phyloP scores from a whole-genome alignment of 1,140 invertebrate genomes.

The Lepidurus packardi region DNA sequence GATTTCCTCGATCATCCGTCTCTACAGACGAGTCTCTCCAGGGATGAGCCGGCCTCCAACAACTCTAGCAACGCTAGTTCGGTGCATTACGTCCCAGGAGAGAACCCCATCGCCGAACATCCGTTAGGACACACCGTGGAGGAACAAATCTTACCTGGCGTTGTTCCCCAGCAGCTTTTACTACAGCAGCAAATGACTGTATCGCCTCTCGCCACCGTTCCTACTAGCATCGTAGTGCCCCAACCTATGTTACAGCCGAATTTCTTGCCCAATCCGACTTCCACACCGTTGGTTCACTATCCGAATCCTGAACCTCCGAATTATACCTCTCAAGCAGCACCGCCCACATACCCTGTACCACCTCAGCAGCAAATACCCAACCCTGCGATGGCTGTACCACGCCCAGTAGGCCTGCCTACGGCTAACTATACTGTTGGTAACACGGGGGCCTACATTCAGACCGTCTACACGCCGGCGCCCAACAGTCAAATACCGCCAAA shows the following conservation, averaged over 20 bases:
- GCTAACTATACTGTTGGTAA: no score
- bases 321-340: conserved; percentile 25
- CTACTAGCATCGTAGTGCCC: neutral
- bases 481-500: no score
- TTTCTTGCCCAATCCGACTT: conserved; percentile 27
- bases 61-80: conserved; percentile 32
- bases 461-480: no score
- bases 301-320: conserved; percentile 29
- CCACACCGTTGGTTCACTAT: neutral
- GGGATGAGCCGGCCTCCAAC: conserved; percentile 35
- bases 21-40: conserved; percentile 46
- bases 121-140: conserved; percentile 27
- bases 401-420: no score
- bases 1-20: conserved; percentile 85
- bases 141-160: conserved; percentile 33
- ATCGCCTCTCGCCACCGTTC: neutral
- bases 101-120: conserved; percentile 16
- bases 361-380: conserved; percentile 33
- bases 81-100: conserved; percentile 24
- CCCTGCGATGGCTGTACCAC: neutral
- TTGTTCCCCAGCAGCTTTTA: conserved; percentile 28
- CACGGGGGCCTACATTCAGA: no score
- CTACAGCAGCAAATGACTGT: conserved; percentile 31
- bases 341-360: conserved; percentile 34
- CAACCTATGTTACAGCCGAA: conserved; percentile 14